Conservation (phyloP, 2,888 invertebrate genomes). For the Neuroscelio doddi region DNA sequence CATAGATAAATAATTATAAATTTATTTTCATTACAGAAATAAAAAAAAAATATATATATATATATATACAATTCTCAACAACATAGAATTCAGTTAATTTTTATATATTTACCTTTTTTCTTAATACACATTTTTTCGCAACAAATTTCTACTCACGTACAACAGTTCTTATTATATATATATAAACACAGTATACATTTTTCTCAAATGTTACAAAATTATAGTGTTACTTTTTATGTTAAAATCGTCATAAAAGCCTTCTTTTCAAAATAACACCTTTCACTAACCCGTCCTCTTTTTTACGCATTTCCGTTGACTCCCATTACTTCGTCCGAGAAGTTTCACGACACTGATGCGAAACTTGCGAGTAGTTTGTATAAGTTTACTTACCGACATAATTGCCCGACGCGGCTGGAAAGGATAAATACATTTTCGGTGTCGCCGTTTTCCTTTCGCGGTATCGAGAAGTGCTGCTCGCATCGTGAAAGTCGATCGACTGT, state of each 20-base stretch:
- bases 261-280: constrained; percentile 39
- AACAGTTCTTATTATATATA: constrained; percentile 22
- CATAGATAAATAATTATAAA: too few species aligned
- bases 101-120: too few species aligned
- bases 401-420: constrained; percentile 17
- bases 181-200: constrained; percentile 17
- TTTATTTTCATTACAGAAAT: too few species aligned
- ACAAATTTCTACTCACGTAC: not conserved
- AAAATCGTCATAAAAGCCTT: constrained; percentile 38
- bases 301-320: constrained; percentile 17
- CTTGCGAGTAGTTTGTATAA: constrained; percentile 8
- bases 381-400: constrained; percentile 23
- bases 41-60: too few species aligned
- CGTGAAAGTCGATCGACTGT: constrained; percentile 38
- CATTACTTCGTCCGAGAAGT: constrained; percentile 35
- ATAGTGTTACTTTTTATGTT: constrained; percentile 40
- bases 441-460: constrained; percentile 35
- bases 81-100: too few species aligned
- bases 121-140: not conserved
- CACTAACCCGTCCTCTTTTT: constrained; percentile 26
- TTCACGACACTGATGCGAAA: constrained; percentile 16
- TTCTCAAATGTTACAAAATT: constrained; percentile 37
- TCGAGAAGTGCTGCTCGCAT: not conserved
- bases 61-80: too few species aligned
- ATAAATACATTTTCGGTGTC: constrained; percentile 24